Conservation (phyloP, 1,140 invertebrate species). For the Hyphantria cunea region DNA sequence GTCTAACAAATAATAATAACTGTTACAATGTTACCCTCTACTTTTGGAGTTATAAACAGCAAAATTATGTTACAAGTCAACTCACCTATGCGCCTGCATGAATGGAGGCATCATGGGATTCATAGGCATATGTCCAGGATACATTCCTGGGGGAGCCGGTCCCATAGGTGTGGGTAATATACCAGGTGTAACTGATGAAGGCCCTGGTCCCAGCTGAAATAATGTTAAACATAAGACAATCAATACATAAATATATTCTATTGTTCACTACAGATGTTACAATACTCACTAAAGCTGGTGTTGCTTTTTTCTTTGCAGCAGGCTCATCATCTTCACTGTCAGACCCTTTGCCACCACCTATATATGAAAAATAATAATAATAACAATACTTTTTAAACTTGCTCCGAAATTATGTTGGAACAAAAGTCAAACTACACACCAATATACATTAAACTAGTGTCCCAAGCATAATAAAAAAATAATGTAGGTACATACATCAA, state of each 20-base stretch:
- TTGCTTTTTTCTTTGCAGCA: constrained; percentile 85
- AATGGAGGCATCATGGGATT: constrained; percentile 88
- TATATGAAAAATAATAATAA: constrained; percentile 40
- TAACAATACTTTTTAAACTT: constrained; percentile 7
- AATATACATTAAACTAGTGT: constrained; percentile 70
- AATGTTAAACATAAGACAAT: constrained; percentile 14
- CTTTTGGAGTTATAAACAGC: too few species aligned
- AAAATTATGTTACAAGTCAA: neutral
- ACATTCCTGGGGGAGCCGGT: constrained; percentile 81
- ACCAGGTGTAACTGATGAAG: constrained; percentile 78
- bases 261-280: neutral
- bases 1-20: too few species aligned
- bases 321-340: constrained; percentile 92
- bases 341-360: constrained; percentile 82
- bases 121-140: constrained; percentile 78
- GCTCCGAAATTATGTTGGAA: constrained; percentile 49
- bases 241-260: neutral
- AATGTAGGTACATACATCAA: constrained; percentile 75
- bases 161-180: constrained; percentile 82
- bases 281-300: constrained; percentile 72
- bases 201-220: constrained; percentile 81
- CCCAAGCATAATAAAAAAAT: constrained; percentile 64
- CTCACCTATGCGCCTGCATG: constrained; percentile 85
- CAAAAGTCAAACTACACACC: constrained; percentile 66
- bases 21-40: too few species aligned